phyloP scores from a whole-genome alignment of 2,113 vertebrate genomes.

The Montifringilla adamsi region DNA sequence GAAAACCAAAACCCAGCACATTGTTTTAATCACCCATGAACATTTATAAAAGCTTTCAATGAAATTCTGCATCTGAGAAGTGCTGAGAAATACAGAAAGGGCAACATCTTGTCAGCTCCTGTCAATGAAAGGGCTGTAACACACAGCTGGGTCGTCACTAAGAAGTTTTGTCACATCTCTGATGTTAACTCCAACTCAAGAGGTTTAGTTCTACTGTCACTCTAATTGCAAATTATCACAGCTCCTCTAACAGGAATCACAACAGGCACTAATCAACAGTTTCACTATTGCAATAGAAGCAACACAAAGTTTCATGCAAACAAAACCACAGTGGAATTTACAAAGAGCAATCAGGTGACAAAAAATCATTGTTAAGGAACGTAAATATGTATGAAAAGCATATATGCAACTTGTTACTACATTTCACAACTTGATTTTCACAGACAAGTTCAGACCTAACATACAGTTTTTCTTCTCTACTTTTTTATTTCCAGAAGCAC shows the following conservation, averaged over 20 bases:
- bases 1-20: background rate
- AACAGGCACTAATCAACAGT: fast-evolving
- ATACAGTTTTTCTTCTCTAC: fast-evolving
- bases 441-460: background rate
- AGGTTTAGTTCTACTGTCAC: background rate
- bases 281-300: fast-evolving
- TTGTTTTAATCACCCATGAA: background rate
- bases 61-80: background rate
- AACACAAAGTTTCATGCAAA: background rate
- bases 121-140: fast-evolving
- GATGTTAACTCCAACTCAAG: background rate
- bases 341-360: background rate
- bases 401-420: fast-evolving
- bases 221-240: background rate
- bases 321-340: background rate
- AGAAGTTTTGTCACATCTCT: background rate
- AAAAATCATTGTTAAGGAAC: background rate
- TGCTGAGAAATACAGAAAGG: fast-evolving
- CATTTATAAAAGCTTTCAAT: background rate
- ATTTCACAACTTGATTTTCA: background rate
- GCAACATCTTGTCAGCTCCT: background rate
- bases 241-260: background rate
- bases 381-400: background rate
- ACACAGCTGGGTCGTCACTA: background rate
- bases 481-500: background rate